Evolutionary conservation across 2,113 vertebrate species (phyloP), one percentile per base, ranked within the genome.

Genomic region (Rhagologus leucostigma): DNA sequence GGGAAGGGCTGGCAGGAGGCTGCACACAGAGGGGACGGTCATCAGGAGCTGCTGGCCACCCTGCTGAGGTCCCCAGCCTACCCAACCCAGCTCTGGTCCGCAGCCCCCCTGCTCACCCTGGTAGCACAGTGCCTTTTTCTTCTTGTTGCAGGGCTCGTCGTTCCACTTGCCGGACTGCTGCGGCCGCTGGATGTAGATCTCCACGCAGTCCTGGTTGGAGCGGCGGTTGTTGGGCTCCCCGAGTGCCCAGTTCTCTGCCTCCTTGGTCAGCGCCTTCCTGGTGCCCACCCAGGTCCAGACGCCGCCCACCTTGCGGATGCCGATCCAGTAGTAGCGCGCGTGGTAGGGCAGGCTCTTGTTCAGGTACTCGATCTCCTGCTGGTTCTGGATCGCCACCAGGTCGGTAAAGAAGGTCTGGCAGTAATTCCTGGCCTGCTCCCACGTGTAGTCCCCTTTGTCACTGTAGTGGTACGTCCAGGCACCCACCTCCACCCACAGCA

Each of bases 271-370:
- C 0, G 10, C 3, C 81, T 99, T 99, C 35, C 89, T 97, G 62
- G 99, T 99, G 79, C 99, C 99, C 22, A 99, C 98, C 99, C 99
- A 99, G 74, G 98, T 99, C 99, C 99, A 99, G 17, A 19, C 41
- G 4, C 96, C 30, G 0, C 95, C 32, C 42, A 98, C 71, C 96
- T 99, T 99, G 87, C 99, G 98, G 88, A 99, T 99, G 33, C 99
- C 99, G 0, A 99, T 99, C 99, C 99, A 99, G 91, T 99, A 99
- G 90, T 99, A 98, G 4, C 6, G 56, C 0, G 0, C 0, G 5
- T 92, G 85, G 44, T 9, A 56, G 23, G 99, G 99, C 29, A 99
- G 76, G 85, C 42, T 55, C 2, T 26, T 17, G 11, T 98, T 98
- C 87, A 99, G 99, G 90, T 99, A 88, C 29, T 49, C 32, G 0